Evolutionary conservation across 2,797 vertebrate genomes (phyloP).

Genomic region (Chiloscyllium punctatum): DNA sequence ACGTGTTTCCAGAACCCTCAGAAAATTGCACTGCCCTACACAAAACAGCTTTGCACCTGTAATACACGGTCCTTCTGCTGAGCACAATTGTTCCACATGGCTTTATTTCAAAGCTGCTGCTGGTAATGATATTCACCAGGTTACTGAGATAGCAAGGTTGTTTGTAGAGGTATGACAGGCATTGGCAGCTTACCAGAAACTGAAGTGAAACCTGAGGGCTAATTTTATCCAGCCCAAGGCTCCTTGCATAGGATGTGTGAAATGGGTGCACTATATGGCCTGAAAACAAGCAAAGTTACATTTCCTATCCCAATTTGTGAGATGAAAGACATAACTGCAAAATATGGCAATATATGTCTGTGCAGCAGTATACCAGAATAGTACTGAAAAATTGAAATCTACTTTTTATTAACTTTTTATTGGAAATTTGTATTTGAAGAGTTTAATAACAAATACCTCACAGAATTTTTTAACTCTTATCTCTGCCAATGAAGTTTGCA

Average conservation of each 20-base stretch:
- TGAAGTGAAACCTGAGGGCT: background rate
- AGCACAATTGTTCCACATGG: background rate
- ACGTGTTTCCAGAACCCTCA: background rate
- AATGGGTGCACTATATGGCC: background rate
- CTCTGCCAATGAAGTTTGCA: background rate
- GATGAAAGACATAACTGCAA: background rate
- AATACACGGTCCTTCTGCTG: background rate
- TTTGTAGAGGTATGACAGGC: background rate
- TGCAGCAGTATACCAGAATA: background rate
- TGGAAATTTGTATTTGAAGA: background rate
- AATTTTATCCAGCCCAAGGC: background rate
- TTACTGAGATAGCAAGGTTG: background rate
- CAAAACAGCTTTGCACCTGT: background rate
- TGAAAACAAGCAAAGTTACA: background rate
- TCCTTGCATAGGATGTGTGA: background rate
- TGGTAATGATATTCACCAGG: background rate
- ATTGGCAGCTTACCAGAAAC: background rate
- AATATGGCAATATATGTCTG: background rate
- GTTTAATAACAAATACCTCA: background rate
- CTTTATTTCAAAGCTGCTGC: background rate
- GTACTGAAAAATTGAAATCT: background rate
- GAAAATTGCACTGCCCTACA: background rate
- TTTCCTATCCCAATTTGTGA: background rate
- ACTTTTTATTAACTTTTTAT: background rate
- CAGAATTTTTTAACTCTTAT: background rate